These are phyloP conservation scores for Paragorgia papillata DNA, from an alignment of 92 coral and sea anemone species.

Conservation along the genomic window DNA sequence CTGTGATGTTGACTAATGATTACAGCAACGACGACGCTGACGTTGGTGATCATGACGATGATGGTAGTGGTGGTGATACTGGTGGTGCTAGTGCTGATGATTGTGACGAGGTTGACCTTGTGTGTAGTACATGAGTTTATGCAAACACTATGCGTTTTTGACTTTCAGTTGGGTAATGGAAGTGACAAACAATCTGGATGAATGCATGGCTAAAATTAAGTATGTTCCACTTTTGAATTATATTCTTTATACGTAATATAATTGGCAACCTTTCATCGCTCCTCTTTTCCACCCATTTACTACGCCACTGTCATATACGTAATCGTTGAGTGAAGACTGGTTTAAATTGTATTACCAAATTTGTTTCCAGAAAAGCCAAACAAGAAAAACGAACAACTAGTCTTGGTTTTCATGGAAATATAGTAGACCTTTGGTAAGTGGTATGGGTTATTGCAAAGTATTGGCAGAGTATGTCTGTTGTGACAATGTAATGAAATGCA, in stretches of 20 bases:
- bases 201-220: slow-evolving; percentile 74
- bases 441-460: background rate
- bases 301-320: too few species aligned
- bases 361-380: slow-evolving; percentile 67
- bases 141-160: too few species aligned
- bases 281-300: too few species aligned
- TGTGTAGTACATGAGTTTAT: too few species aligned
- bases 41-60: too few species aligned
- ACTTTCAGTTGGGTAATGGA: slow-evolving; percentile 87
- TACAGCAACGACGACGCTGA: too few species aligned
- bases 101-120: too few species aligned
- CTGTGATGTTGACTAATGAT: background rate
- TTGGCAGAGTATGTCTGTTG: background rate
- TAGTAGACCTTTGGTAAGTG: slow-evolving; percentile 86
- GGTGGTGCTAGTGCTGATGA: too few species aligned
- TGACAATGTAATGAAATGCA: too few species aligned
- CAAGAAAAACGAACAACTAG: slow-evolving; percentile 70
- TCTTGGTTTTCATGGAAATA: slow-evolving; percentile 85
- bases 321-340: background rate
- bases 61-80: too few species aligned
- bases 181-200: slow-evolving; percentile 69
- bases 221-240: slow-evolving; percentile 13
- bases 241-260: background rate
- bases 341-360: background rate
- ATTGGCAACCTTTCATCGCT: too few species aligned